A percentile compares a stretch with the other conserved stretches of the same genome.
These are phyloP conservation scores for Periparus ater DNA, from an alignment of 2,797 vertebrate genomes.

Conservation along the genomic window DNA sequence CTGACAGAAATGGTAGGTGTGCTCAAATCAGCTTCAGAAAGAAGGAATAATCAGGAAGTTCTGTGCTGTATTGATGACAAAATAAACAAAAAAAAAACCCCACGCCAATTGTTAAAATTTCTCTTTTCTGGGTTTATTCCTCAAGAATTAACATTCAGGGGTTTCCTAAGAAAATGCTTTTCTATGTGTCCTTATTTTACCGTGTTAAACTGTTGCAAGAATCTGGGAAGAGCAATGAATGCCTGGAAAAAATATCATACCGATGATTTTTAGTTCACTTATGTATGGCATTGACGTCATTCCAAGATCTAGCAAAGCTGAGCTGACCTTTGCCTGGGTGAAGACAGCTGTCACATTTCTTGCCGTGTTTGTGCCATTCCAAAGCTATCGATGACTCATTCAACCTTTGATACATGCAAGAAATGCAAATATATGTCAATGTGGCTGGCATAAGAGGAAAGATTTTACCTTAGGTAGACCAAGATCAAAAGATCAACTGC, in stretches of 20 bases:
- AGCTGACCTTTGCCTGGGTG: not conserved
- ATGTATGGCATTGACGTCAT: not conserved
- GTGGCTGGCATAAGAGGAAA: not conserved
- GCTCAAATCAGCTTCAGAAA: not conserved
- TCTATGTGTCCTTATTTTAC: not conserved
- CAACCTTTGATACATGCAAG: not conserved
- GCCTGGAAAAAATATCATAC: not conserved
- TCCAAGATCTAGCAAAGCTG: not conserved
- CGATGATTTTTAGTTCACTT: not conserved
- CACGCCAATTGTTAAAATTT: not conserved
- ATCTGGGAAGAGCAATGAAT: not conserved
- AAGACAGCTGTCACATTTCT: not conserved
- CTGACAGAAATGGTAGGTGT: not conserved
- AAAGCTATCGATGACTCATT: not conserved
- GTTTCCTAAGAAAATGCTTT: not conserved
- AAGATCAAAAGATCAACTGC: not conserved
- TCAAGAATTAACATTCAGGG: not conserved
- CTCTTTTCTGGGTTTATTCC: accelerated
- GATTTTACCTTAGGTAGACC: not conserved
- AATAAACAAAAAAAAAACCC: not conserved
- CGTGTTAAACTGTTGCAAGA: not conserved
- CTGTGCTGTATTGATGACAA: not conserved
- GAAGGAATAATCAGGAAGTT: not conserved
- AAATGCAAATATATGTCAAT: not conserved
- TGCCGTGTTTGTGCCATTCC: not conserved